phyloP scores from a whole-genome alignment of 2,888 invertebrate genomes.

The Drosophila mimetica region DNA sequence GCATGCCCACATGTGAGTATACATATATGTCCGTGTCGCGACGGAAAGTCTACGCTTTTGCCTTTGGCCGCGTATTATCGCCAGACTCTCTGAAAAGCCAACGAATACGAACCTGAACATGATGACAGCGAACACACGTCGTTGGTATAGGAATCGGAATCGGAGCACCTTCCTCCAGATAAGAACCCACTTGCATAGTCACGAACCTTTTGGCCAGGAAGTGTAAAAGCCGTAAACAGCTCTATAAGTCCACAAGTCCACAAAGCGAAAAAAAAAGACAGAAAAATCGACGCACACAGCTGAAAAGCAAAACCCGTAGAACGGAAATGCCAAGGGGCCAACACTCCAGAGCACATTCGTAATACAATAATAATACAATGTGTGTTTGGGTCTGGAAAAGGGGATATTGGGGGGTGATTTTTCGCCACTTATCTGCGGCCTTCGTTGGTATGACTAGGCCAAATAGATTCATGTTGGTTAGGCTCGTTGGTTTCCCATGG shows the following conservation, averaged over 20 bases:
- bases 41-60: constrained; percentile 39
- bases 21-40: constrained; percentile 32
- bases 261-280: constrained; percentile 10
- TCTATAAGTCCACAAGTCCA: constrained; percentile 38
- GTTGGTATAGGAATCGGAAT: neutral
- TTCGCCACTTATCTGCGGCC: constrained; percentile 28
- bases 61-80: constrained; percentile 8
- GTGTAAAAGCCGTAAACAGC: constrained; percentile 37
- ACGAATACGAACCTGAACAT: constrained; percentile 13
- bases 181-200: constrained; percentile 62
- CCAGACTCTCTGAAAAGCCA: neutral
- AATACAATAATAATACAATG: too few species aligned
- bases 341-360: constrained; percentile 31
- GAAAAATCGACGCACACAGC: neutral
- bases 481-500: neutral
- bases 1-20: constrained; percentile 21
- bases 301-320: constrained; percentile 22
- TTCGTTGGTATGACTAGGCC: constrained; percentile 25
- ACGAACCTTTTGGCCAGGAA: constrained; percentile 59
- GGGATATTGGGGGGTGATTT: constrained; percentile 6
- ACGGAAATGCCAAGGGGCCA: constrained; percentile 44
- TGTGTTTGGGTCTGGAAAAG: constrained; percentile 1
- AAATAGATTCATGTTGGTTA: constrained; percentile 19
- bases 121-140: constrained; percentile 27
- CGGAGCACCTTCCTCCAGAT: constrained; percentile 45